Evolutionary conservation across 2,113 vertebrate species (phyloP).

Genomic region (Ceyx melanurus): DNA sequence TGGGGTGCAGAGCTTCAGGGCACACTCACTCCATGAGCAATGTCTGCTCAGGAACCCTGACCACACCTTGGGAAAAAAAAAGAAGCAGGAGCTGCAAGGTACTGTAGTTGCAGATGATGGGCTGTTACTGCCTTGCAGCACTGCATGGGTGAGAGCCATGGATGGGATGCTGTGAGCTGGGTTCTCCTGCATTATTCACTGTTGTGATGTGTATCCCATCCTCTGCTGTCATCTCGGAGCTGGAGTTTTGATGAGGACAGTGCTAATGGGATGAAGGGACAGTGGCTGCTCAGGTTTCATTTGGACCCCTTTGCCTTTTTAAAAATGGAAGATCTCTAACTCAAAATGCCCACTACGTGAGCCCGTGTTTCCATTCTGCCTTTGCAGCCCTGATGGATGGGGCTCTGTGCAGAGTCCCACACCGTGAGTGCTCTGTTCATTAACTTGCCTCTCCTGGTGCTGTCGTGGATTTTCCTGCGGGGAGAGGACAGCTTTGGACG

Average conservation of each 20-base stretch:
- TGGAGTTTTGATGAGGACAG: neutral
- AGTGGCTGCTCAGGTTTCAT: neutral
- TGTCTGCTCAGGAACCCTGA: neutral
- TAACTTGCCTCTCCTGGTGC: constrained; percentile 7
- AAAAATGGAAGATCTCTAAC: constrained; percentile 29
- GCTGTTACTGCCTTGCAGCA: neutral
- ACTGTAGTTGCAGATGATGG: neutral
- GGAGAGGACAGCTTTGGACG: neutral
- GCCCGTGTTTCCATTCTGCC: neutral
- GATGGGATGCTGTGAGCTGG: neutral
- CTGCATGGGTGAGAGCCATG: neutral
- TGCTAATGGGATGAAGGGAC: neutral
- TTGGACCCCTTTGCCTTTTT: neutral
- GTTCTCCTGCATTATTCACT: neutral
- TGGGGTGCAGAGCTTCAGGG: neutral
- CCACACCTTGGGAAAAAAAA: neutral
- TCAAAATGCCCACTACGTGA: neutral
- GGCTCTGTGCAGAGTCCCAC: neutral
- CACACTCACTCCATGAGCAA: accelerated
- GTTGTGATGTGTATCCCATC: neutral
- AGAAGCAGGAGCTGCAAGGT: neutral
- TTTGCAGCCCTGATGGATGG: neutral
- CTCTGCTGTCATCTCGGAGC: neutral
- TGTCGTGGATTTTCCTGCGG: constrained; percentile 1
- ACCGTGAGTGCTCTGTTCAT: neutral